phyloP scores from a whole-genome alignment of 1,140 invertebrate genomes.

The Drosophila cardini region DNA sequence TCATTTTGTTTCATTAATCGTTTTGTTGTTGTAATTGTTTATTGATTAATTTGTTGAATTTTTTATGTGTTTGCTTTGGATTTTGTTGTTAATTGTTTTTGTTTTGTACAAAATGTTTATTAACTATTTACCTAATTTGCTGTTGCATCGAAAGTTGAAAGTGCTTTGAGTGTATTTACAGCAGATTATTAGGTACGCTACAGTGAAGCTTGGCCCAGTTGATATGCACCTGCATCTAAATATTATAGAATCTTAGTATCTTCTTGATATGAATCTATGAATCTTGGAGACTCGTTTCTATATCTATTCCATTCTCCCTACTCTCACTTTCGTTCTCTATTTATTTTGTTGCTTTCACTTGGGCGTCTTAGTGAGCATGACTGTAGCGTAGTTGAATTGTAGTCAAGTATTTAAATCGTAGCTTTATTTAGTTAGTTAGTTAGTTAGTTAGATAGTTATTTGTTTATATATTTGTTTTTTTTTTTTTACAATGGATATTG shows the following conservation, averaged over 20 bases:
- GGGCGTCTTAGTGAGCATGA: constrained; percentile 12
- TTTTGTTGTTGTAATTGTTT: constrained; percentile 22
- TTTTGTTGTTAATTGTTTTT: constrained; percentile 2
- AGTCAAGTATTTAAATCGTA: constrained; percentile 2
- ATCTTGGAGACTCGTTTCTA: neutral
- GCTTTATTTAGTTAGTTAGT: constrained; percentile 2
- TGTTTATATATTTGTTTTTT: neutral
- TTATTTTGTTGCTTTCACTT: neutral
- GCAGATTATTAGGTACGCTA: constrained; percentile 38
- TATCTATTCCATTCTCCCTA: neutral
- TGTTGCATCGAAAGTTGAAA: constrained; percentile 22
- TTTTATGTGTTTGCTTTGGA: constrained; percentile 4
- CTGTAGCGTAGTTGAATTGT: constrained; percentile 37
- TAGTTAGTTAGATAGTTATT: constrained; percentile 6
- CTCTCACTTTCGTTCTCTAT: neutral
- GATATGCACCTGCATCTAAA: constrained; percentile 32
- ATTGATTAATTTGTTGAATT: neutral
- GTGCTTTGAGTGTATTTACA: constrained; percentile 48
- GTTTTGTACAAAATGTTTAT: constrained; percentile 60
- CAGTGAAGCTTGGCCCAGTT: constrained; percentile 33
- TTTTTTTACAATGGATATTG: constrained; percentile 21
- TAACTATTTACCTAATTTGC: constrained; percentile 31
- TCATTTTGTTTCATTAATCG: constrained; percentile 14
- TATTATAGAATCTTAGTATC: constrained; percentile 17
- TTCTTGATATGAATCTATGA: constrained; percentile 27